Conservation (phyloP, 2,113 vertebrate genomes). For the Phodopus roborovskii region DNA sequence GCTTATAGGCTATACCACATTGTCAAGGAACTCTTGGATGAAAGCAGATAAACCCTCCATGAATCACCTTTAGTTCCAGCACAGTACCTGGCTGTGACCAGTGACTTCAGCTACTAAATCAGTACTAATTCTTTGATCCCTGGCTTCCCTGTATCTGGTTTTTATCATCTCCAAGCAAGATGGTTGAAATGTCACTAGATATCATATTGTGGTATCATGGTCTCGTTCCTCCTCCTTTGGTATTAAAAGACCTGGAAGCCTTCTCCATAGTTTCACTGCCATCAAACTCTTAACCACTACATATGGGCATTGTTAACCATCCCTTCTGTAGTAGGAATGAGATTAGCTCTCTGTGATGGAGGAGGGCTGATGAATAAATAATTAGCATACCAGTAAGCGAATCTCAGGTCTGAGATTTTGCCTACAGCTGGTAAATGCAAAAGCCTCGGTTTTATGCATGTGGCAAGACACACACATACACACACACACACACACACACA, state of each 20-base stretch:
- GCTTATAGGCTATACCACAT: neutral
- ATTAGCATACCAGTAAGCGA: neutral
- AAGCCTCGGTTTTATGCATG: neutral
- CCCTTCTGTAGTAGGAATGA: neutral
- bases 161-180: neutral
- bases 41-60: neutral
- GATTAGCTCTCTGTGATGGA: neutral
- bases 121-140: neutral
- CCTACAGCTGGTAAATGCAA: neutral
- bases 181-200: neutral
- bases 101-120: neutral
- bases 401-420: neutral
- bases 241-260: neutral
- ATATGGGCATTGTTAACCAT: neutral
- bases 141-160: rapidly evolving
- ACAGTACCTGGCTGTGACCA: too few relatives aligned
- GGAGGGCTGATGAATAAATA: neutral
- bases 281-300: neutral
- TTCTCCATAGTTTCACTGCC: neutral
- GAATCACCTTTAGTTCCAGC: neutral
- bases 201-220: neutral
- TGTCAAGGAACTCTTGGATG: neutral
- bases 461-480: neutral
- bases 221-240: neutral
- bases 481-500: too few relatives aligned